A percentile compares a stretch with the other conserved stretches of the same genome.
Evolutionary conservation across 2,113 vertebrate species (phyloP).

Genomic region (Marcusenius ussheri): DNA sequence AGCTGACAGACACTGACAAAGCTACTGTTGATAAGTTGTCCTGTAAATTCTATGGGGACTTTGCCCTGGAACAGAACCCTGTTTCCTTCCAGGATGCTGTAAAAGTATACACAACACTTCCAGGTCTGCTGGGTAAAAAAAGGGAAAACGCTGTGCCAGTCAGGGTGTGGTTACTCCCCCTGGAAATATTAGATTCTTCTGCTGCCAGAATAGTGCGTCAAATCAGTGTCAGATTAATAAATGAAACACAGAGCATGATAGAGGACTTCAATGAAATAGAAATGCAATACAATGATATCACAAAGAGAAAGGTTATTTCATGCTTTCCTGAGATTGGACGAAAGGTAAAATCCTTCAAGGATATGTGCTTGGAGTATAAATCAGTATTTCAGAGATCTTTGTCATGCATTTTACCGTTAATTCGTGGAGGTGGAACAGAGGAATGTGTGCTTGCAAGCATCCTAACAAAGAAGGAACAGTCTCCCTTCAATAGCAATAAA

Average conservation of each 20-base stretch:
- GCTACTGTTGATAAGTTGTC: constrained; percentile 29
- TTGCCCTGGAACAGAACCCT: constrained; percentile 27
- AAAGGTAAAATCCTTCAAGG: background rate
- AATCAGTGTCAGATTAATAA: constrained; percentile 3
- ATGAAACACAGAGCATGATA: too few species aligned
- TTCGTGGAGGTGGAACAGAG: background rate
- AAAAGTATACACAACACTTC: constrained; percentile 42
- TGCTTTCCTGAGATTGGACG: constrained; percentile 33
- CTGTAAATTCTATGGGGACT: constrained; percentile 51
- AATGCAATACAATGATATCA: constrained; percentile 41
- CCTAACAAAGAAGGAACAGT: constrained; percentile 13
- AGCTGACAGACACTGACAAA: constrained; percentile 22
- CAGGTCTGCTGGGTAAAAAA: background rate
- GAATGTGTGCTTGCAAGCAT: constrained; percentile 19
- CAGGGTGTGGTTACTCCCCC: too few species aligned
- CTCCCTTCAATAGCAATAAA: constrained; percentile 16
- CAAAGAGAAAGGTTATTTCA: background rate
- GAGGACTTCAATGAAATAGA: constrained; percentile 21
- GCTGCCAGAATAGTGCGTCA: constrained; percentile 41
- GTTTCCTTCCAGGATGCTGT: constrained; percentile 42
- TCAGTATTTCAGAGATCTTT: constrained; percentile 5
- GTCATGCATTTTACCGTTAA: background rate
- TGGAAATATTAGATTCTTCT: constrained; percentile 13
- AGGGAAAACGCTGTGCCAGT: background rate
- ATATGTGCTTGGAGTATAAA: background rate